These are phyloP conservation scores for Caenorhabditis virilis DNA, from an alignment of 2,888 invertebrate genomes.

Conservation along the genomic window DNA sequence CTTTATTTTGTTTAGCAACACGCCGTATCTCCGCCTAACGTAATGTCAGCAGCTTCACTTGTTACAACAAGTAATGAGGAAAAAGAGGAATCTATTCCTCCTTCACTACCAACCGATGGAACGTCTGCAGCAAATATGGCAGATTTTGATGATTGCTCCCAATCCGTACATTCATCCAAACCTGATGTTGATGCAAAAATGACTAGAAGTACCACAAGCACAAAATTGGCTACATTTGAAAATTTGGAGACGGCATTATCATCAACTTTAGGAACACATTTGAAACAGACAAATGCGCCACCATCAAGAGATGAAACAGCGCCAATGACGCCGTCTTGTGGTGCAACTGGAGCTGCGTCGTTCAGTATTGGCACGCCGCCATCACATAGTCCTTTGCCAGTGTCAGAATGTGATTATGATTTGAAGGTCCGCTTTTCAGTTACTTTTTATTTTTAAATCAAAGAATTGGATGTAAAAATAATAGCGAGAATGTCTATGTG, in stretches of 20 bases:
- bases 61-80: slow-evolving; percentile 4
- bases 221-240: slow-evolving; percentile 43
- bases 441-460: too few relatives aligned
- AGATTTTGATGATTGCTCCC: slow-evolving; percentile 27
- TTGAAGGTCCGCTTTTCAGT: slow-evolving; percentile 22
- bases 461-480: too few relatives aligned
- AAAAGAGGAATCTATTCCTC: background rate
- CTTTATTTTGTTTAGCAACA: slow-evolving; percentile 22
- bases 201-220: slow-evolving; percentile 31
- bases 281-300: slow-evolving; percentile 35
- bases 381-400: slow-evolving; percentile 38
- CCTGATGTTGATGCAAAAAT: slow-evolving; percentile 20
- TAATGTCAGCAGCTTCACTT: slow-evolving; percentile 8
- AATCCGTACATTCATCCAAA: slow-evolving; percentile 34
- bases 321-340: slow-evolving; percentile 22
- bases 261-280: slow-evolving; percentile 49
- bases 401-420: slow-evolving; percentile 48
- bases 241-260: slow-evolving; percentile 51
- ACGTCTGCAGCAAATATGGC: slow-evolving; percentile 7
- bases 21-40: slow-evolving; percentile 34
- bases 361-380: slow-evolving; percentile 51
- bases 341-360: slow-evolving; percentile 11
- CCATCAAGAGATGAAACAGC: slow-evolving; percentile 31
- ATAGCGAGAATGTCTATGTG: too few relatives aligned
- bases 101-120: background rate